Conservation (phyloP, 2,888 invertebrate genomes). For the Synergus itoensis region DNA sequence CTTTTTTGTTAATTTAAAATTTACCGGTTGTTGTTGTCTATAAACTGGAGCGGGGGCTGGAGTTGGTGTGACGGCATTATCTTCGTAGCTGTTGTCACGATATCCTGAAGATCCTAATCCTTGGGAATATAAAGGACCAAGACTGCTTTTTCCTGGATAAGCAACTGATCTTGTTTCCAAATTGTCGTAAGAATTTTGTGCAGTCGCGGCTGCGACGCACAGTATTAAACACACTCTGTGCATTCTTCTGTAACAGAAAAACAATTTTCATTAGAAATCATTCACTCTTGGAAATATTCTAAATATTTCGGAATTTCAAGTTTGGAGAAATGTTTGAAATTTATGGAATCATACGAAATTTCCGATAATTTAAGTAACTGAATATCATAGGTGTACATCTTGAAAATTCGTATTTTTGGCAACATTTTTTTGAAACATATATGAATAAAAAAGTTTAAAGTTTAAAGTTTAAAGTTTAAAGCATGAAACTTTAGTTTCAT, state of each 20-base stretch:
- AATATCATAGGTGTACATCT: too few relatives aligned
- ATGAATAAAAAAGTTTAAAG: too few relatives aligned
- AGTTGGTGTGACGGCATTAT: constrained; percentile 75
- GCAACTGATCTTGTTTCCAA: too few relatives aligned
- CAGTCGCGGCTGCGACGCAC: constrained; percentile 66
- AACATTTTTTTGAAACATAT: too few relatives aligned
- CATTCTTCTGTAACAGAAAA: constrained; percentile 62
- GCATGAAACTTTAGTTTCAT: too few relatives aligned
- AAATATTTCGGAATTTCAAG: too few relatives aligned
- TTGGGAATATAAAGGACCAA: constrained; percentile 71
- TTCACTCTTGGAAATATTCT: not conserved
- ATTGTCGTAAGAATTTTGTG: constrained; percentile 69
- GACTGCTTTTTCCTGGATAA: constrained; percentile 68
- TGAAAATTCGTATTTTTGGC: too few relatives aligned
- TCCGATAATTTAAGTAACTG: too few relatives aligned
- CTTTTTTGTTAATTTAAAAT: not conserved
- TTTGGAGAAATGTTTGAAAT: too few relatives aligned
- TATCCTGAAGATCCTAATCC: constrained; percentile 70
- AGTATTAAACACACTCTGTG: constrained; percentile 69
- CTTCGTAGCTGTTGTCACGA: constrained; percentile 75
- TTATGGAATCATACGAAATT: too few relatives aligned
- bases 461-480: too few relatives aligned
- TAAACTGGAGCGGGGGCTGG: constrained; percentile 72
- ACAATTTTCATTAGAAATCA: not conserved
- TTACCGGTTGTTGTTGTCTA: constrained; percentile 59